Conservation (phyloP, 1,140 invertebrate genomes). For the Pseudachorutes palmiensis region DNA sequence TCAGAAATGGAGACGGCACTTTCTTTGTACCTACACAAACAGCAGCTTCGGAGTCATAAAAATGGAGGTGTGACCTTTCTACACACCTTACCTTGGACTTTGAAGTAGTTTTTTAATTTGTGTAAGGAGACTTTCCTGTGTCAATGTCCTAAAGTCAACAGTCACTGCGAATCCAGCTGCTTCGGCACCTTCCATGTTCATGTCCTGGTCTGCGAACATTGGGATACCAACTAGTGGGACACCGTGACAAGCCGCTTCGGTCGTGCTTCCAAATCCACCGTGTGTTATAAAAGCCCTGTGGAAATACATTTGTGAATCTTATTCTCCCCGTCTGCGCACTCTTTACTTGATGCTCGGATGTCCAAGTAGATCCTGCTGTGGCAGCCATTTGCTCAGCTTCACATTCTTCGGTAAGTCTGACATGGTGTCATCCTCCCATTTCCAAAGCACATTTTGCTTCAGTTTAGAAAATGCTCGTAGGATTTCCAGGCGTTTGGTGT, state of each 20-base stretch:
- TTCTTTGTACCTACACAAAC: conserved; percentile 42
- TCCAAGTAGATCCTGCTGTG: conserved; percentile 50
- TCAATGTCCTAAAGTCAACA: conserved; percentile 35
- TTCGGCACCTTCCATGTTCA: conserved; percentile 38
- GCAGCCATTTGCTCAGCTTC: conserved; percentile 56
- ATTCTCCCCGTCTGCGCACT: too few species aligned
- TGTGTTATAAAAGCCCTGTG: conserved; percentile 42
- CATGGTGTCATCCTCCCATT: conserved; percentile 51
- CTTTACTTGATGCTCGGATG: conserved; percentile 13
- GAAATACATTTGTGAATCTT: neutral
- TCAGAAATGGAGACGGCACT: conserved; percentile 48
- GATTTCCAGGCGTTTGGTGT: conserved; percentile 11
- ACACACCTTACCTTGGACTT: conserved; percentile 21
- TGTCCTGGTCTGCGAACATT: conserved; percentile 34
- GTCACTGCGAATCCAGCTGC: conserved; percentile 37
- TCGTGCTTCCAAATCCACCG: conserved; percentile 43
- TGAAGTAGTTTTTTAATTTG: conserved; percentile 31
- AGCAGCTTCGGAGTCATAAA: neutral
- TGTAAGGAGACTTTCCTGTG: conserved; percentile 31
- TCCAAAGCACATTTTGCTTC: conserved; percentile 59
- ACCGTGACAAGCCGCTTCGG: conserved; percentile 42
- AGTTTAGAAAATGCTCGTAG: conserved; percentile 39
- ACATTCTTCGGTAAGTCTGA: conserved; percentile 49
- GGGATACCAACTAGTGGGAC: conserved; percentile 41
- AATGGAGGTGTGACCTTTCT: neutral